These are phyloP conservation scores for Andrena bicolor DNA, from an alignment of 2,888 invertebrate species.

Conservation along the genomic window DNA sequence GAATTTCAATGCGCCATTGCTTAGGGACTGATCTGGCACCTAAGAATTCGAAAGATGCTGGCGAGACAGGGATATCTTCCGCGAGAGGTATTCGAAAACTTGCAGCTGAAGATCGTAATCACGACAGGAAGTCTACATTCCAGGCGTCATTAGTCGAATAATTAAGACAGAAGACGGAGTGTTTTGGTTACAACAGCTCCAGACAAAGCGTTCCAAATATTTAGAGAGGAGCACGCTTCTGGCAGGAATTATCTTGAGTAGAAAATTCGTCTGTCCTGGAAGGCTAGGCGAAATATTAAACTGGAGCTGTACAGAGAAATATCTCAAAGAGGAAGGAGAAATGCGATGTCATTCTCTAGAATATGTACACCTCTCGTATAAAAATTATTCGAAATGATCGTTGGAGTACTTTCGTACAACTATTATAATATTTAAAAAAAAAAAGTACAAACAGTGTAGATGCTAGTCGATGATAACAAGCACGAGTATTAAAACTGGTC, in stretches of 20 bases:
- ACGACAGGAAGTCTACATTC: conserved; percentile 42
- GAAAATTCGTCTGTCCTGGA: conserved; percentile 20
- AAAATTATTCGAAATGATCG: neutral
- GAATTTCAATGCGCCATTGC: too few species aligned
- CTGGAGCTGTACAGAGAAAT: neutral
- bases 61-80: neutral
- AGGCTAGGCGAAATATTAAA: neutral
- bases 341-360: conserved; percentile 16
- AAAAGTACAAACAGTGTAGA: too few species aligned
- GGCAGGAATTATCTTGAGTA: conserved; percentile 12
- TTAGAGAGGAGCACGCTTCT: conserved; percentile 53
- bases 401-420: neutral
- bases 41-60: neutral
- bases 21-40: neutral
- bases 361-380: neutral
- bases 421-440: too few species aligned
- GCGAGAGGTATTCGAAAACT: conserved; percentile 17
- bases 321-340: neutral
- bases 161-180: conserved; percentile 63
- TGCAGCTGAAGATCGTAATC: conserved; percentile 51
- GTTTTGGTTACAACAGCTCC: conserved; percentile 64
- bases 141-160: conserved; percentile 62
- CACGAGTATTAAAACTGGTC: too few species aligned
- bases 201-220: conserved; percentile 63
- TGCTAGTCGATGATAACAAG: too few species aligned